A percentile compares a stretch with the other conserved stretches of the same genome.
Evolutionary conservation across 1,140 invertebrate genomes (phyloP).

Genomic region (Anoplophora glabripennis): DNA sequence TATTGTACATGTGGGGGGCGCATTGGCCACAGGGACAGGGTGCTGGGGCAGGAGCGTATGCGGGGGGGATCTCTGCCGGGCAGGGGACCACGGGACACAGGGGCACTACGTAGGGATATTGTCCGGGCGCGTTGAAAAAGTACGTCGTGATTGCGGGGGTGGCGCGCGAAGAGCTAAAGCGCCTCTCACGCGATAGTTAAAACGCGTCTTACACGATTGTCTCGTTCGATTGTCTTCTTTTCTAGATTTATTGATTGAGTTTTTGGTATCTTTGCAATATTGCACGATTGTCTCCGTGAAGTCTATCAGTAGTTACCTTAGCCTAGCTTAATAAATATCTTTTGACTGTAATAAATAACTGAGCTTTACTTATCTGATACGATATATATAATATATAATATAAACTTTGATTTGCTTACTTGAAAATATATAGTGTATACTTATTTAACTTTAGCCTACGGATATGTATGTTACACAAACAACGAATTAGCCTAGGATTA

Average conservation of each 20-base stretch:
- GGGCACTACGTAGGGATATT: slow-evolving; percentile 50
- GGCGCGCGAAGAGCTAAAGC: not conserved
- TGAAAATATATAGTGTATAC: slow-evolving; percentile 31
- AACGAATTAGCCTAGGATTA: not conserved
- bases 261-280: slow-evolving; percentile 38
- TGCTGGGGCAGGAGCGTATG: slow-evolving; percentile 26
- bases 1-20: slow-evolving; percentile 45
- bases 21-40: slow-evolving; percentile 48
- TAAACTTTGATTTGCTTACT: slow-evolving; percentile 21
- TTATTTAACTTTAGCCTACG: slow-evolving; percentile 12
- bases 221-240: slow-evolving; percentile 12
- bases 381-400: slow-evolving; percentile 11
- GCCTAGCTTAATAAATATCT: slow-evolving; percentile 12
- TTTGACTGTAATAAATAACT: slow-evolving; percentile 32
- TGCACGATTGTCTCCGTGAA: slow-evolving; percentile 42
- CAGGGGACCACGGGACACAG: slow-evolving; percentile 45
- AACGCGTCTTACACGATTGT: slow-evolving; percentile 13
- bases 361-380: slow-evolving; percentile 36
- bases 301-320: not conserved
- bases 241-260: slow-evolving; percentile 22
- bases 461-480: slow-evolving; percentile 32
- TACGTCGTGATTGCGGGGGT: slow-evolving; percentile 44
- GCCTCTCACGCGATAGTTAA: slow-evolving; percentile 15
- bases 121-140: slow-evolving; percentile 47
- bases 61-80: slow-evolving; percentile 35